These are phyloP conservation scores for Apis dorsata DNA, from an alignment of 1,140 invertebrate species.

Conservation along the genomic window DNA sequence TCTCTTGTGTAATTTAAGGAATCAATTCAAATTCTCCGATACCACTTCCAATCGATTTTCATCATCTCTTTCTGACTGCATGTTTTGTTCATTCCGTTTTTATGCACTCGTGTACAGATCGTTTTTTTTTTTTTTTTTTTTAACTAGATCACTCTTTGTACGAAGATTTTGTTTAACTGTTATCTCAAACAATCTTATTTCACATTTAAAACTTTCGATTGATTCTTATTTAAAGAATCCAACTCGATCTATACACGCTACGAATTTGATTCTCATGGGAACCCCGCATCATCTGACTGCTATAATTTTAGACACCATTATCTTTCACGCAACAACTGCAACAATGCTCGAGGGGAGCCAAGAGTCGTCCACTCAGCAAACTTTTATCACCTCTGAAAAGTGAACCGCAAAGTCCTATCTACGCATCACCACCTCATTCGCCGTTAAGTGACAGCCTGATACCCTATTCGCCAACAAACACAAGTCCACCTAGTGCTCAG, in stretches of 20 bases:
- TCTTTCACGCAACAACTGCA: constrained; percentile 90
- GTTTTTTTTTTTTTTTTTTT: not conserved
- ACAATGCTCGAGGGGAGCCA: constrained; percentile 82
- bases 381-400: constrained; percentile 86
- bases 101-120: constrained; percentile 46
- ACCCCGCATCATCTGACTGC: constrained; percentile 36
- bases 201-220: not conserved
- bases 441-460: constrained; percentile 86
- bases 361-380: constrained; percentile 82
- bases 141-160: not conserved
- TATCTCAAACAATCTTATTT: not conserved
- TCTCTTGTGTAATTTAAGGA: constrained; percentile 24
- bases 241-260: constrained; percentile 39
- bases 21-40: constrained; percentile 42
- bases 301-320: constrained; percentile 78
- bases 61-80: constrained; percentile 25
- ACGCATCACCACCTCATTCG: constrained; percentile 90
- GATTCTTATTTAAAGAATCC: not conserved
- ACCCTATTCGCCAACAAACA: constrained; percentile 78
- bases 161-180: not conserved
- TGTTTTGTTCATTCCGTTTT: constrained; percentile 43
- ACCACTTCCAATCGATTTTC: constrained; percentile 49
- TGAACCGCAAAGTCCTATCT: constrained; percentile 89
- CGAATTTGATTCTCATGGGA: not conserved
- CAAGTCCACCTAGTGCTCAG: constrained; percentile 77